Percentiles rank a stretch among this genome's conserved stretches.
These are phyloP conservation scores for Drosophila nr. medialis DNA, from an alignment of 2,888 invertebrate species.

Conservation along the genomic window DNA sequence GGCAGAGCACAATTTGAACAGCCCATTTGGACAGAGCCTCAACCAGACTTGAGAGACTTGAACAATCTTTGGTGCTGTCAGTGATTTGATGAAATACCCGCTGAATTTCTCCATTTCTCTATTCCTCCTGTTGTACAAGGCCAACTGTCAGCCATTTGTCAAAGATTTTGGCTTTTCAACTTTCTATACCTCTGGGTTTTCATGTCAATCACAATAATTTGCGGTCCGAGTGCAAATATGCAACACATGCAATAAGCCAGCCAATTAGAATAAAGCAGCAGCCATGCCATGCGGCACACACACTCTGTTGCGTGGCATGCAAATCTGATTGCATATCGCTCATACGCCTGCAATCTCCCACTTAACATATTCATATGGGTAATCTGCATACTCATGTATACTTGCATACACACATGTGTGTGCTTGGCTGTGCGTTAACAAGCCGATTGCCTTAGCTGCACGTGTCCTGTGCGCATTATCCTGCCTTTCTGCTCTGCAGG, in stretches of 20 bases:
- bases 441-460: conserved; percentile 46
- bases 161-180: conserved; percentile 42
- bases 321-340: conserved; percentile 47
- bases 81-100: conserved; percentile 34
- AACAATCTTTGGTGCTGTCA: conserved; percentile 38
- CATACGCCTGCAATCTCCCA: conserved; percentile 51
- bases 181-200: conserved; percentile 26
- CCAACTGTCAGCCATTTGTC: conserved; percentile 56
- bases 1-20: conserved; percentile 7
- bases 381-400: conserved; percentile 40
- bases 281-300: background rate
- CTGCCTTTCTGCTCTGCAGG: conserved; percentile 15
- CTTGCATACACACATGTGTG: background rate
- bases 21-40: conserved; percentile 17
- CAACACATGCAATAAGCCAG: conserved; percentile 1
- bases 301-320: conserved; percentile 18
- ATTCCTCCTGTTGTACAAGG: conserved; percentile 20
- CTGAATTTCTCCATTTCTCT: conserved; percentile 18
- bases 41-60: conserved; percentile 9
- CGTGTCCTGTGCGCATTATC: conserved; percentile 40
- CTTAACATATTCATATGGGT: conserved; percentile 62
- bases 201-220: conserved; percentile 43
- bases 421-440: conserved; percentile 29
- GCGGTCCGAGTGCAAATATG: conserved; percentile 19
- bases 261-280: background rate